These are phyloP conservation scores for Saccopteryx leptura DNA, from an alignment of 2,113 vertebrate species.

Conservation along the genomic window DNA sequence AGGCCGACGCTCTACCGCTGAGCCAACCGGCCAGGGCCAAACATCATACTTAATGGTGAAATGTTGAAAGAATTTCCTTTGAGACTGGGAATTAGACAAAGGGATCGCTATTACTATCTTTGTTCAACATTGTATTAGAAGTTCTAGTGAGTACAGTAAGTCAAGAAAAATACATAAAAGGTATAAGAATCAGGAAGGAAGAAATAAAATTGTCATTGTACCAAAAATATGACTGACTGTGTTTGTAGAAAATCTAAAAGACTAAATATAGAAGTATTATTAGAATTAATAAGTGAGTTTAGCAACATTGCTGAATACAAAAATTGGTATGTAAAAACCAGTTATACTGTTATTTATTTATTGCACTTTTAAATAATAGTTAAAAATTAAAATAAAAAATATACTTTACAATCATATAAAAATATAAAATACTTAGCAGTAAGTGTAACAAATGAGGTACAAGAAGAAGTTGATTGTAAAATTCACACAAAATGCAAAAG, in stretches of 20 bases:
- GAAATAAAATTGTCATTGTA: conserved; percentile 33
- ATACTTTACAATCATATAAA: conserved; percentile 31
- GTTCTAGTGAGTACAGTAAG: conserved; percentile 16
- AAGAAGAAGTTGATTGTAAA: conserved; percentile 36
- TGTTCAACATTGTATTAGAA: conserved; percentile 24
- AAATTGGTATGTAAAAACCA: conserved; percentile 42
- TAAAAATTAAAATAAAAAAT: conserved; percentile 43
- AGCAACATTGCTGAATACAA: conserved; percentile 1
- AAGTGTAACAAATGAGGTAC: conserved; percentile 23
- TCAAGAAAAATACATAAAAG: conserved; percentile 28
- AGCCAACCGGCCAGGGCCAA: no score
- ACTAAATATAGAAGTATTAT: conserved; percentile 20
- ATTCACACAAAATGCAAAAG: conserved; percentile 29
- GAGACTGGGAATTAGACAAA: conserved; percentile 15
- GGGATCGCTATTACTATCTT: neutral
- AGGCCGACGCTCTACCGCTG: no score
- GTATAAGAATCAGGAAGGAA: conserved; percentile 40
- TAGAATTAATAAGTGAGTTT: conserved; percentile 47
- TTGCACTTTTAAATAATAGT: conserved; percentile 16
- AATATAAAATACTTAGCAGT: neutral
- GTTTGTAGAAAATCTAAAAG: conserved; percentile 26
- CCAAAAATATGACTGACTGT: neutral
- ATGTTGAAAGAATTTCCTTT: conserved; percentile 39
- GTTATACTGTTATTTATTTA: neutral
- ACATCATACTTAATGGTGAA: conserved; percentile 43